Evolutionary conservation across 2,797 vertebrate species (phyloP), one percentile per base, ranked within the genome.

Genomic region (Darevskia nairensis): DNA sequence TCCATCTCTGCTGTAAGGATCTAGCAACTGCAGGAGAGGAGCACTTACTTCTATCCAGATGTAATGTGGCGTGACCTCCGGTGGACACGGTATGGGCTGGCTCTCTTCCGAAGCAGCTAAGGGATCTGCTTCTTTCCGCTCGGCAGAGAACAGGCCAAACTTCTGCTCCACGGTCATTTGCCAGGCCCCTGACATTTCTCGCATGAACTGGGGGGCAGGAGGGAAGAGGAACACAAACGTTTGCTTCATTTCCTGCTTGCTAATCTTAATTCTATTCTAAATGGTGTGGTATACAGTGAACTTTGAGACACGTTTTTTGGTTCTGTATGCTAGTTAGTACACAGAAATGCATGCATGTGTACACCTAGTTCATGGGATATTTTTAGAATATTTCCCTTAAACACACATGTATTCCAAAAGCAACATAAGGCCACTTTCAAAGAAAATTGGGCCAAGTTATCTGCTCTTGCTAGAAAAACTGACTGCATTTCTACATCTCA

Each of bases 111-210:
- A 99, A 0, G 98, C 98, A 0, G 98, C 98, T 90, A 99, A 95
- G 0, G 98, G 98, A 92, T 99, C 98, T 0, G 98, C 98, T 96
- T 99, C 98, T 93, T 98, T 97, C 93, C 97, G 96, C 71, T 98
- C 97, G 0, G 97, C 97, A 0, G 98, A 98, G 93, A 99, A 99
- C 72, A 99, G 94, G 81, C 98, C 98, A 82, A 98, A 96, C 95
- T 98, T 98, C 94, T 98, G 97, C 94, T 99, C 98, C 89, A 99
- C 98, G 0, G 98, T 99, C 98, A 99, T 99, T 90, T 99, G 98
- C 98, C 98, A 99, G 8, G 98, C 98, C 8, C 98, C 98, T 0
- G 98, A 97, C 98, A 99, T 99, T 95, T 99, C 98, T 1, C 98
- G 97, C 98, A 99, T 98, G 88, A 99, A 99, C 98, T 99, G 88